Conservation (phyloP, 2,888 invertebrate genomes). For the Empis stercorea region DNA sequence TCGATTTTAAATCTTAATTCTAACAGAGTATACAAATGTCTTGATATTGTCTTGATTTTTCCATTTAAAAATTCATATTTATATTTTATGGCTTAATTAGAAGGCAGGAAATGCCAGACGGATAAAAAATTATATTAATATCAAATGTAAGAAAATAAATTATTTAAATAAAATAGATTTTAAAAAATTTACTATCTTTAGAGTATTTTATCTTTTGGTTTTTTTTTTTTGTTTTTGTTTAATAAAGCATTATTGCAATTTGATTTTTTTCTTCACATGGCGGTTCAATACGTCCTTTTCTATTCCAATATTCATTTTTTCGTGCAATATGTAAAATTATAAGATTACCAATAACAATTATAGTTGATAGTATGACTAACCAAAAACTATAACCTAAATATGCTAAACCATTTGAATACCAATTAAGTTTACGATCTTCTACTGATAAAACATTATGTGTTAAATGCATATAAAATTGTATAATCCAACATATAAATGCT, state of each 20-base stretch:
- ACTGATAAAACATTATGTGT: slow-evolving; percentile 69
- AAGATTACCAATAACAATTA: slow-evolving; percentile 31
- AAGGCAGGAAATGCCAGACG: too few relatives aligned
- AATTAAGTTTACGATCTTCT: slow-evolving; percentile 64
- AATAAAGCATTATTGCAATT: slow-evolving; percentile 35
- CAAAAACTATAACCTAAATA: slow-evolving; percentile 81
- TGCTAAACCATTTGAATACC: slow-evolving; percentile 72
- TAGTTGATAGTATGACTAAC: slow-evolving; percentile 29
- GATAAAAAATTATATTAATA: too few relatives aligned
- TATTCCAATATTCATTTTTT: slow-evolving; percentile 24
- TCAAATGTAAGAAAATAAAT: too few relatives aligned
- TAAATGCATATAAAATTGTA: slow-evolving; percentile 69
- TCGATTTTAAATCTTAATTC: too few relatives aligned
- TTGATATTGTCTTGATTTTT: too few relatives aligned
- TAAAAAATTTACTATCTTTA: not conserved
- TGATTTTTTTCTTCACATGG: slow-evolving; percentile 31
- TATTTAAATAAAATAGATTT: not conserved
- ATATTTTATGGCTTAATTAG: too few relatives aligned
- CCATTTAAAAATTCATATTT: too few relatives aligned
- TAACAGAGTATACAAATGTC: too few relatives aligned
- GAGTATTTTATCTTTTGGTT: slow-evolving; percentile 3
- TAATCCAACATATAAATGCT: slow-evolving; percentile 69
- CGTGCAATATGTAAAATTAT: slow-evolving; percentile 26
- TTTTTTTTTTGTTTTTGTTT: slow-evolving; percentile 10
- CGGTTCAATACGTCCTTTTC: slow-evolving; percentile 24